phyloP scores from a whole-genome alignment of 2,113 vertebrate species.

The Callopanchax toddi region DNA sequence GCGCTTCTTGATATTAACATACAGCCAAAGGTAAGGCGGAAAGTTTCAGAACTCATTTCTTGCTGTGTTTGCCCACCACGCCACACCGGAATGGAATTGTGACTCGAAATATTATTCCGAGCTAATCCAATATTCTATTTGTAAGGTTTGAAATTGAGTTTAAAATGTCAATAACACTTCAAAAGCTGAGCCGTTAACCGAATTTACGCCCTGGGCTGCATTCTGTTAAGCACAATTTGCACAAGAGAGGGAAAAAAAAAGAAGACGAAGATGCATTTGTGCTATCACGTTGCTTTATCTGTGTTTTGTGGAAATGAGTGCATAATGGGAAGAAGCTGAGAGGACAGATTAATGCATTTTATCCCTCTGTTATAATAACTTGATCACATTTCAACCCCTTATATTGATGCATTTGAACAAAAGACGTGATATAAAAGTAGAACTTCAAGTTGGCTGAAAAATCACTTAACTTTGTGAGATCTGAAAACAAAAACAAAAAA shows the following conservation, averaged over 20 bases:
- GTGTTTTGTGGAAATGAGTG: slow-evolving; percentile 17
- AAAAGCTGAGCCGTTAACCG: slow-evolving; percentile 59
- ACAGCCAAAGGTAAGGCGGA: slow-evolving; percentile 47
- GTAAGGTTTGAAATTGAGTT: slow-evolving; percentile 73
- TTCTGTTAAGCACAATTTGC: slow-evolving; percentile 35
- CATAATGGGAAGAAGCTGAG: slow-evolving; percentile 7
- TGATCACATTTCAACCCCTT: slow-evolving; percentile 1
- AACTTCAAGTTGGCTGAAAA: slow-evolving; percentile 30
- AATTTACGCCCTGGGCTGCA: slow-evolving; percentile 45
- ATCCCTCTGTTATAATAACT: slow-evolving; percentile 33
- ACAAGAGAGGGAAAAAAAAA: not conserved
- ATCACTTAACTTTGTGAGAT: slow-evolving; percentile 41
- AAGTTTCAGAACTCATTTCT: slow-evolving; percentile 50
- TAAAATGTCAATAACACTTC: slow-evolving; percentile 75
- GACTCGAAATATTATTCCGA: slow-evolving; percentile 65
- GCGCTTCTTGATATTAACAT: slow-evolving; percentile 43
- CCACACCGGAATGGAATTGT: slow-evolving; percentile 54
- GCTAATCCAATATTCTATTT: slow-evolving; percentile 76
- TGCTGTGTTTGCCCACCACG: slow-evolving; percentile 51
- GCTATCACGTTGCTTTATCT: slow-evolving; percentile 24
- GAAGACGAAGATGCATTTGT: slow-evolving; percentile 25
- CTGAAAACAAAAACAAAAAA: slow-evolving; percentile 5
- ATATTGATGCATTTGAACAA: slow-evolving; percentile 15
- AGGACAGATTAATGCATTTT: slow-evolving; percentile 42
- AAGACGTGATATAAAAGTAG: slow-evolving; percentile 11